These are phyloP conservation scores for Ophioninae sp. DNA, from an alignment of 2,888 invertebrate genomes.

Conservation along the genomic window DNA sequence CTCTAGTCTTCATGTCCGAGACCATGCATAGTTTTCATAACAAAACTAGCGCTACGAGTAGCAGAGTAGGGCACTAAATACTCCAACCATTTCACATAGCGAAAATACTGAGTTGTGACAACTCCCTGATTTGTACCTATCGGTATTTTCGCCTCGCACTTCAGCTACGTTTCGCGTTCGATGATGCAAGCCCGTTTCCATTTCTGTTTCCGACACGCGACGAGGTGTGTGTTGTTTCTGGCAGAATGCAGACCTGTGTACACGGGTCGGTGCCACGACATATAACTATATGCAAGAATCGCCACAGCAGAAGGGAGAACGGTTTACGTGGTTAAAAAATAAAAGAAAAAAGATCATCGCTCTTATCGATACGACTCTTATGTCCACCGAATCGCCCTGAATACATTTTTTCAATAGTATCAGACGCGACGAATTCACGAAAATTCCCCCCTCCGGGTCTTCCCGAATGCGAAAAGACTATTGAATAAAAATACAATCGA, in stretches of 20 bases:
- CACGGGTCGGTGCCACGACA: background rate
- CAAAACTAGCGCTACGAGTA: too few relatives aligned
- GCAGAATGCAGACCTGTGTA: background rate
- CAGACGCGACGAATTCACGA: background rate
- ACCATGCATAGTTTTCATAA: too few relatives aligned
- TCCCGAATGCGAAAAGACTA: background rate
- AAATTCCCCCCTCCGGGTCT: background rate
- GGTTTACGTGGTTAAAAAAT: background rate
- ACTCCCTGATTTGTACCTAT: background rate
- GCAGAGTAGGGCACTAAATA: too few relatives aligned
- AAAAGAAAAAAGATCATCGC: slow-evolving; percentile 19
- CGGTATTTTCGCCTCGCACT: background rate
- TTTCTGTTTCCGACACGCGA: background rate
- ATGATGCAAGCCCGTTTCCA: background rate
- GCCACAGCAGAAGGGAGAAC: background rate
- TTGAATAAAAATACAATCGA: background rate
- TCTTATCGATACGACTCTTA: slow-evolving; percentile 26
- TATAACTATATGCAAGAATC: slow-evolving; percentile 1
- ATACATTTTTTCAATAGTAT: slow-evolving; percentile 22
- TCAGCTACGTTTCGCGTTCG: background rate
- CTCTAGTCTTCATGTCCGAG: too few relatives aligned
- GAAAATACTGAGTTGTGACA: too few relatives aligned
- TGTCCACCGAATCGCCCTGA: background rate
- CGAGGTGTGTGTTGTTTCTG: background rate
- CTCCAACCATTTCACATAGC: too few relatives aligned